Evolutionary conservation across 2,888 invertebrate genomes (phyloP), one percentile per base, ranked within the genome.

Genomic region (Lepidonotus clava): DNA sequence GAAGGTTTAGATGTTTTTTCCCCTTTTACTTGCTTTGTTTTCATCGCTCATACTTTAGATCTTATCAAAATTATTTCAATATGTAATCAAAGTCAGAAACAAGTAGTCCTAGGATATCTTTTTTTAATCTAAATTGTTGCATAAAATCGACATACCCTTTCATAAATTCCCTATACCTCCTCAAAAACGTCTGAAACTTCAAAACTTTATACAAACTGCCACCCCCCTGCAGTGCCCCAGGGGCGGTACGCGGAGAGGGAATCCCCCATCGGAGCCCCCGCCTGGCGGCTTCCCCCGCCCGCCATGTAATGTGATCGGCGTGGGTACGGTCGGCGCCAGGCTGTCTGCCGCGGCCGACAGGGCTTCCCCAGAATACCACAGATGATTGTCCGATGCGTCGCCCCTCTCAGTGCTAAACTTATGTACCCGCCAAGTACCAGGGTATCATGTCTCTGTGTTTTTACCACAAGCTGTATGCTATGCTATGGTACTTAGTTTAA

Each of bases 321-420:
- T 80, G 80, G 80, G 80, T 80, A 80, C 41, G 46, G 46, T 5
- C 2, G 80, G 80, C 80, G 80, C 80, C 80, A 80, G 80, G 24
- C 80, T 80, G 80, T 80, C 80, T 80, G 80, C 46, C 4, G 5
- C 80, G 80, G 51, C 80, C 80, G 80, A 41, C 46, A 80, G 80
- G 80, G 46, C 14, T 51, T 80, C 80, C 80, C 46, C 46, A 76
- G 46, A 80, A 80, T 80, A 80, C 80, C 80, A n/a, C n/a, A 38
- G 71, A 71, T 71, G 38, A 1, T n/a, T 71, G 36, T 34, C 18
- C 36, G 14, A 34, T 71, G 71, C 71, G 71, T 18, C 18, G 8
- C 8, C 46, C 46, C 8, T 18, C 46, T 11, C 46, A 18, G 18
- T 46, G n/a, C n/a, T 46, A 46, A 11, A 18, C 18, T 11, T 46